phyloP scores from a whole-genome alignment of 1,140 invertebrate genomes.

The Camponotus vicinus region DNA sequence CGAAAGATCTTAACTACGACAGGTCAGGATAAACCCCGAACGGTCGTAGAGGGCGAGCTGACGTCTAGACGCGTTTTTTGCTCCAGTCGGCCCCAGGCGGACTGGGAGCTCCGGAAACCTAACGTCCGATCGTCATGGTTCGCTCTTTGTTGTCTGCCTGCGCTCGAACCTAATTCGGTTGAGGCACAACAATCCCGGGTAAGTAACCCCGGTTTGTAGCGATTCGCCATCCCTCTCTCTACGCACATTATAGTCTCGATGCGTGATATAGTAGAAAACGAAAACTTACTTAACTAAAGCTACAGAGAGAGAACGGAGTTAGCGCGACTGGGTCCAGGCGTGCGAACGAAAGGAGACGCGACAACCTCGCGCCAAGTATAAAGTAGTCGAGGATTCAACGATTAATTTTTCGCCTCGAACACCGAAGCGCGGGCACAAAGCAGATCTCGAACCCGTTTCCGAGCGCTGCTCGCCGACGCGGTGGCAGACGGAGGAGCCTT shows the following conservation, averaged over 20 bases:
- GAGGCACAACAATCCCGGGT: slow-evolving; percentile 37
- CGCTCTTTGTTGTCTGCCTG: slow-evolving; percentile 63
- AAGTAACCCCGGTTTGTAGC: slow-evolving; percentile 31
- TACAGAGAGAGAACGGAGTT: slow-evolving; percentile 1
- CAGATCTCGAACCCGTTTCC: slow-evolving; percentile 69
- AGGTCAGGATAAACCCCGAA: slow-evolving; percentile 67
- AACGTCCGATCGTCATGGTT: slow-evolving; percentile 69
- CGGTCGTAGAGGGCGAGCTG: slow-evolving; percentile 62
- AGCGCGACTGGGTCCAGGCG: not conserved
- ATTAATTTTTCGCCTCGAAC: slow-evolving; percentile 61
- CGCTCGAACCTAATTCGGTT: slow-evolving; percentile 65
- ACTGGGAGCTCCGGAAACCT: slow-evolving; percentile 68
- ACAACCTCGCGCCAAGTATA: not conserved
- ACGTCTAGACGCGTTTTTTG: slow-evolving; percentile 77
- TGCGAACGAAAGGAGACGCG: not conserved
- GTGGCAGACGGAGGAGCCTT: slow-evolving; percentile 48
- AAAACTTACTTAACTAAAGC: slow-evolving; percentile 49
- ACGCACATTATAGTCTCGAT: not conserved
- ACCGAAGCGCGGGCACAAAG: slow-evolving; percentile 50
- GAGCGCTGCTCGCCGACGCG: slow-evolving; percentile 30
- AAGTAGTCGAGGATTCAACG: slow-evolving; percentile 26
- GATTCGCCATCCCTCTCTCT: not conserved
- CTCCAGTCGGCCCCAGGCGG: slow-evolving; percentile 51
- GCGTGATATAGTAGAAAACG: not conserved
- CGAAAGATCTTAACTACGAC: slow-evolving; percentile 45